Evolutionary conservation across 1,140 invertebrate genomes (phyloP), one percentile per base, ranked within the genome.

Genomic region (Leptinotarsa undecemlineata): DNA sequence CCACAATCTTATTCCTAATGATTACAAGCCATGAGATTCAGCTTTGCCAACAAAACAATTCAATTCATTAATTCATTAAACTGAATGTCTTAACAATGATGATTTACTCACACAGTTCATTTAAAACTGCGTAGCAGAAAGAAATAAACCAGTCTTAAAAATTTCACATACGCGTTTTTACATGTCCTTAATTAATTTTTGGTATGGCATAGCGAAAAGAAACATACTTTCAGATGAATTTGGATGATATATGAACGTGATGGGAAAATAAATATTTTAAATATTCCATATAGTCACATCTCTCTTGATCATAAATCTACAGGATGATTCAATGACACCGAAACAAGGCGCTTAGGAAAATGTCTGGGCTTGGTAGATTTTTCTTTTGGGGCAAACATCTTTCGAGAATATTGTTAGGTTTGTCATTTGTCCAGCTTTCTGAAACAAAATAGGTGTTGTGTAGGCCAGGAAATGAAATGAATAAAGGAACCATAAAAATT

Each of bases 151-250:
- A 57, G 51, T 57, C 14, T 57, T 3, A 57, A 17, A 57, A 57
- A 57, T 57, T 57, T 57, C 51, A 57, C 51, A 57, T n/a, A 57
- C 51, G 51, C 51, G n/a, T 57, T 17, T 57, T 57, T 57, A 15
- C n/a, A 57, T 19, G 51, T 57, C 51, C n/a, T 57, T 57, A 57
- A 57, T 57, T 57, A 57, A 57, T 57, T 57, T 57, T 57, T 19
- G 15, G 51, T 57, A 19, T 19, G 15, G n/a, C 51, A 19, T 57
- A 19, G n/a, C 51, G 51, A n/a, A 57, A 57, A 17, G 51, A 57
- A 19, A 19, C 51, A 57, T 42, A 42, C 15, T 57, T 57, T 19
- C n/a, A 57, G 51, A 57, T 57, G 15, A 15, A 19, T 57, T 57
- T 57, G 51, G 13, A 19, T 17, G 51, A 57, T 57, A 57, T 42